Conservation (phyloP, 35 echinoderm and acorn worm genomes). For the Amphiura filiformis region DNA sequence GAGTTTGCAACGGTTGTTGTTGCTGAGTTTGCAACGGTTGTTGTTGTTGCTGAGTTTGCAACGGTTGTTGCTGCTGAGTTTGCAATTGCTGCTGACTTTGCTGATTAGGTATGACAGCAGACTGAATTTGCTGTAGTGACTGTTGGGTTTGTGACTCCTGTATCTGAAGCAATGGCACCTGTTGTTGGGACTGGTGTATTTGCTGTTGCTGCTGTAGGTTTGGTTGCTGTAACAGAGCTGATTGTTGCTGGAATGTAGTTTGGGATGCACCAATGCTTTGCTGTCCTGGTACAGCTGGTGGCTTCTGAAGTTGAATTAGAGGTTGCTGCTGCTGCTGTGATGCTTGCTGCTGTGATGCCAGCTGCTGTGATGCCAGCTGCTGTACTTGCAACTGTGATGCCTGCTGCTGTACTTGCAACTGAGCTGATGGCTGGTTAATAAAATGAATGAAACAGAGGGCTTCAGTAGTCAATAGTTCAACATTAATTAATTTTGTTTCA, state of each 20-base stretch:
- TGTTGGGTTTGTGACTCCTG: neutral
- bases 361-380: too few relatives aligned
- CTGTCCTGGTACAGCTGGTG: neutral
- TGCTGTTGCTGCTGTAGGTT: slow-evolving; percentile 13
- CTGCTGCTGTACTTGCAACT: too few relatives aligned
- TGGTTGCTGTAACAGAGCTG: neutral
- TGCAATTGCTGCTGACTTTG: slow-evolving; percentile 18
- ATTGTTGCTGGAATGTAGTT: neutral
- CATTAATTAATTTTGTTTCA: too few relatives aligned
- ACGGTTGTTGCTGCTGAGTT: slow-evolving; percentile 6
- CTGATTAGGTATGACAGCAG: neutral
- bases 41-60: neutral
- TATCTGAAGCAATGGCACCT: neutral
- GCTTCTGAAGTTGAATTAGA: neutral
- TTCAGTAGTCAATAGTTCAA: too few relatives aligned
- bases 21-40: neutral
- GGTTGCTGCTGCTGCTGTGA: neutral
- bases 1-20: neutral
- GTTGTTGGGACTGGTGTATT: slow-evolving; percentile 11
- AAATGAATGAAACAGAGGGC: too few relatives aligned
- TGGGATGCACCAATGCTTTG: neutral
- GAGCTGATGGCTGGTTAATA: too few relatives aligned
- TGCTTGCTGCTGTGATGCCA: too few relatives aligned
- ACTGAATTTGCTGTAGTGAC: slow-evolving; percentile 18
- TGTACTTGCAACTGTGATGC: too few relatives aligned